Percentiles rank a stretch among this genome's conserved stretches.
These are phyloP conservation scores for Manis javanica DNA, from an alignment of 2,797 vertebrate genomes.

Conservation along the genomic window DNA sequence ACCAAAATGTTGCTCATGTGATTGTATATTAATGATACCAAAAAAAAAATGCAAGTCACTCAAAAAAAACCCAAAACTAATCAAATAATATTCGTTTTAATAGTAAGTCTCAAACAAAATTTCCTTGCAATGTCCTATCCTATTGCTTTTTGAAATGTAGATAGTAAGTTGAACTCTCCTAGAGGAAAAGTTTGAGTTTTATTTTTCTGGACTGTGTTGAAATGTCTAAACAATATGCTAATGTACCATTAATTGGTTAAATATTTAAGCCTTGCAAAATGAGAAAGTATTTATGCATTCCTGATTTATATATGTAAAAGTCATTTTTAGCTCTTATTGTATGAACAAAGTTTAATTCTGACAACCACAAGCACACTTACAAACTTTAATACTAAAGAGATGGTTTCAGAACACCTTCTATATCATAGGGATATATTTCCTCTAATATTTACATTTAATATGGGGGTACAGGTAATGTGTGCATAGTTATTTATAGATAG, in stretches of 20 bases:
- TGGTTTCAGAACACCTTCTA: neutral
- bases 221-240: neutral
- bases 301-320: neutral
- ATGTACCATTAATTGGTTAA: neutral
- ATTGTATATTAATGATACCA: too few relatives aligned
- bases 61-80: too few relatives aligned
- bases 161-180: neutral
- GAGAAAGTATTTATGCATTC: neutral
- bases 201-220: neutral
- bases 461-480: neutral
- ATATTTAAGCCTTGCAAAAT: neutral
- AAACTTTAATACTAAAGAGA: neutral
- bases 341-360: neutral
- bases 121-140: neutral
- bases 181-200: neutral
- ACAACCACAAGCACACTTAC: neutral
- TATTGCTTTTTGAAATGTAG: neutral
- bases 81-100: neutral
- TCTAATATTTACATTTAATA: neutral
- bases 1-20: too few relatives aligned
- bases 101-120: neutral
- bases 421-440: neutral
- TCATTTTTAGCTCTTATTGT: neutral
- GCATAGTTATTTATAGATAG: neutral
- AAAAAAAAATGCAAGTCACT: too few relatives aligned